phyloP scores from a whole-genome alignment of 2,797 vertebrate species.

The Linurgus olivaceus region DNA sequence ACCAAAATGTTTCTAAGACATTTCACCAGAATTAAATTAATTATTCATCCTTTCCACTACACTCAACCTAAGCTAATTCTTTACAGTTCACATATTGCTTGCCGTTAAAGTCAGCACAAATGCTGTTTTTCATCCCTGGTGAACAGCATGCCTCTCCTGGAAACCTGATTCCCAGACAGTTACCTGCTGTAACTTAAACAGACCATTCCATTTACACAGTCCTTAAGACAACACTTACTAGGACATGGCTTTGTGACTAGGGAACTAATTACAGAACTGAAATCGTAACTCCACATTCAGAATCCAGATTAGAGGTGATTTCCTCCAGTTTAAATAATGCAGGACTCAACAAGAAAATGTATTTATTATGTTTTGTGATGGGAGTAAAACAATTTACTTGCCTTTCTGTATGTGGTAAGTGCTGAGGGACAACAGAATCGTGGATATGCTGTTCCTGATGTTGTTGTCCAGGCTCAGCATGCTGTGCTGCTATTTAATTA shows the following conservation, averaged over 20 bases:
- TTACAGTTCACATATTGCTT: neutral
- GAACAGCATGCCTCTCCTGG: neutral
- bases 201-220: neutral
- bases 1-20: neutral
- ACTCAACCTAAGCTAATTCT: neutral
- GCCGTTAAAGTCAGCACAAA: neutral
- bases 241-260: neutral
- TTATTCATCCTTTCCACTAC: constrained; percentile 1
- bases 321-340: neutral
- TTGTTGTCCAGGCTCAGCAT: neutral
- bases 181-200: neutral
- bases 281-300: neutral
- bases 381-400: neutral
- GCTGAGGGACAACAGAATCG: neutral
- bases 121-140: neutral
- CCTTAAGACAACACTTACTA: neutral
- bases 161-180: neutral
- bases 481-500: neutral
- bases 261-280: neutral
- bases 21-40: neutral
- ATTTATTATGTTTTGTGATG: neutral
- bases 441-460: neutral
- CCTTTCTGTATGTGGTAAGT: neutral
- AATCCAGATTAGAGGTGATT: neutral
- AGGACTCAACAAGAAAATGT: neutral